Evolutionary conservation across 2,888 invertebrate species (phyloP).

Genomic region (Lamellibrachia satsuma): DNA sequence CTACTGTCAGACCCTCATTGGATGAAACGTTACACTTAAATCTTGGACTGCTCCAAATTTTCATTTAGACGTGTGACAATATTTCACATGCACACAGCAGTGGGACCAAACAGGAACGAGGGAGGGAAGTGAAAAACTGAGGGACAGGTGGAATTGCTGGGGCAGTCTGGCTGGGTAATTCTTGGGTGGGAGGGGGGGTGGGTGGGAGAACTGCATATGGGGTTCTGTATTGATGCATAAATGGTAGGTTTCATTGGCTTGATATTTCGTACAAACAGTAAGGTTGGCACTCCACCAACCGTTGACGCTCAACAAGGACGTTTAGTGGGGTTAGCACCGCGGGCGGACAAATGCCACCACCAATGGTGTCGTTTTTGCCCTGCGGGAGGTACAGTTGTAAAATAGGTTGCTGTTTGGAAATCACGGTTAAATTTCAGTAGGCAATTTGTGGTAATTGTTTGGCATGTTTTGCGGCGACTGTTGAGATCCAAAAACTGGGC

Average conservation of each 20-base stretch:
- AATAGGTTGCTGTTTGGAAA: slow-evolving; percentile 13
- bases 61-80: not conserved
- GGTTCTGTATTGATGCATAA: not conserved
- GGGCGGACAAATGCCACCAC: not conserved
- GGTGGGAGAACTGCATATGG: not conserved
- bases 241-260: slow-evolving; percentile 17
- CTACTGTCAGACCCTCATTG: not conserved
- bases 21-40: not conserved
- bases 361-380: not conserved
- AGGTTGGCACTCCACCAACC: not conserved
- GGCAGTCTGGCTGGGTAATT: too few species aligned
- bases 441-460: slow-evolving; percentile 17
- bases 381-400: slow-evolving; percentile 12
- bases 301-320: not conserved
- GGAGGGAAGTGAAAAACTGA: not conserved
- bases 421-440: slow-evolving; percentile 10
- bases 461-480: not conserved
- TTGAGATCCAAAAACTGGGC: not conserved
- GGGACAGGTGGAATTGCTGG: too few species aligned
- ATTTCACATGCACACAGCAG: not conserved
- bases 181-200: not conserved
- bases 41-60: not conserved
- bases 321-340: not conserved
- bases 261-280: slow-evolving; percentile 4
- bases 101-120: not conserved